These are phyloP conservation scores for Blera fallax DNA, from an alignment of 2,888 invertebrate genomes.

Conservation along the genomic window DNA sequence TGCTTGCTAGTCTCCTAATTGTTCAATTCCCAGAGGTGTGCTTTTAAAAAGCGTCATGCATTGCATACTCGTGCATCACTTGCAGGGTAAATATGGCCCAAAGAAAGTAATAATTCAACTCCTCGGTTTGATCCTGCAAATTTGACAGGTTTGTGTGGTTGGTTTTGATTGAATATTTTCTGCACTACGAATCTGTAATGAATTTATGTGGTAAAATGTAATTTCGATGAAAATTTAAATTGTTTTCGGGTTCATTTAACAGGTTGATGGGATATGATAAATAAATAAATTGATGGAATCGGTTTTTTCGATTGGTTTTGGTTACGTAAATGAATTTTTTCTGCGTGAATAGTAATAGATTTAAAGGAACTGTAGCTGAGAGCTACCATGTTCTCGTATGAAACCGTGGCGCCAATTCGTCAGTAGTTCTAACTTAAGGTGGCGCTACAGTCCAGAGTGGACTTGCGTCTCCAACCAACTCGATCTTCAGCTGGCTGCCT, in stretches of 20 bases:
- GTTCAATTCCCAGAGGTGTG: background rate
- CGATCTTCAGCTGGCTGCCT: no score
- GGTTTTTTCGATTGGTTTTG: background rate
- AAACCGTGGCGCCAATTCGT: no score
- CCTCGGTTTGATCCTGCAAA: background rate
- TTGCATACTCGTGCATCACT: background rate
- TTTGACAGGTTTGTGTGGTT: background rate
- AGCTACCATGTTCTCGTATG: no score
- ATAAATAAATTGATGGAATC: background rate
- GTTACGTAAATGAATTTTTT: background rate
- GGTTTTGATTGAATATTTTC: conserved; percentile 7
- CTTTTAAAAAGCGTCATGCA: background rate
- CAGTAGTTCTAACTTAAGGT: no score
- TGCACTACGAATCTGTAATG: background rate
- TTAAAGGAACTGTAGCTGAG: no score
- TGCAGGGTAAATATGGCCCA: background rate
- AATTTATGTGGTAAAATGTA: conserved; percentile 11
- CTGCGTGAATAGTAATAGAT: background rate
- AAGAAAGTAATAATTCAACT: conserved; percentile 17
- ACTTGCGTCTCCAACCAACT: no score
- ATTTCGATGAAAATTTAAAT: conserved; percentile 38
- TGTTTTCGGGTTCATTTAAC: conserved; percentile 40
- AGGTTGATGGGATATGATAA: conserved; percentile 4
- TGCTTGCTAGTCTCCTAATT: background rate
- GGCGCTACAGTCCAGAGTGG: no score